Conservation (phyloP, 2,797 vertebrate species). For the Arrhamphus sclerolepis region DNA sequence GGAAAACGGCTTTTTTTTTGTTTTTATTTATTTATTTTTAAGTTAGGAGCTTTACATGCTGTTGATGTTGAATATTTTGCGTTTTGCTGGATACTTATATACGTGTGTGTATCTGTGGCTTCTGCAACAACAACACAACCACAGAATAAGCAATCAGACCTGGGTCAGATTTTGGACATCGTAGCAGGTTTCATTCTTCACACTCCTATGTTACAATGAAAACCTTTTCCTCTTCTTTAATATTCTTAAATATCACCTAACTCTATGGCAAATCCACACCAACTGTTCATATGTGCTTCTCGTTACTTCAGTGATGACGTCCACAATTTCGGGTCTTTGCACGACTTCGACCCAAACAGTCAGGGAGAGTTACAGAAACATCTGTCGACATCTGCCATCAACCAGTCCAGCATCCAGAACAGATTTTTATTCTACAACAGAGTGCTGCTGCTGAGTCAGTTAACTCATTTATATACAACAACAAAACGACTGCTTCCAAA, state of each 20-base stretch:
- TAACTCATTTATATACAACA: conserved; percentile 51
- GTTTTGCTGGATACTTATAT: neutral
- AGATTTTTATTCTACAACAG: conserved; percentile 8
- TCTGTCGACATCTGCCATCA: neutral
- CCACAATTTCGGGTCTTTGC: conserved; percentile 16
- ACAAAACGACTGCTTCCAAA: conserved; percentile 16
- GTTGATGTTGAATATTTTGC: neutral
- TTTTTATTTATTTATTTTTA: neutral
- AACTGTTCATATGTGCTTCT: conserved; percentile 48
- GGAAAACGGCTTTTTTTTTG: too few relatives aligned
- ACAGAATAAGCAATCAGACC: conserved; percentile 24
- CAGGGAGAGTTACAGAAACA: conserved; percentile 15
- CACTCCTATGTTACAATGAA: conserved; percentile 7
- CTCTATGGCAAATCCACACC: conserved; percentile 23
- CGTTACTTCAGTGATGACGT: conserved; percentile 10
- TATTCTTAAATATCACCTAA: neutral
- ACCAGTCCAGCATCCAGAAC: conserved; percentile 13
- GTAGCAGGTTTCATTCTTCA: conserved; percentile 1
- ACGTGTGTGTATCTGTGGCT: conserved; percentile 25
- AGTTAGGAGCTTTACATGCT: conserved; percentile 31
- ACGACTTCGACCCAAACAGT: conserved; percentile 17
- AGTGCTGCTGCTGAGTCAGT: conserved; percentile 22
- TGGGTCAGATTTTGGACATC: conserved; percentile 5
- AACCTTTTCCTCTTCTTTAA: neutral
- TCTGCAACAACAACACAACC: conserved; percentile 28